These are phyloP conservation scores for Oxystoma pomonae DNA, from an alignment of 2,888 invertebrate genomes.

Conservation along the genomic window DNA sequence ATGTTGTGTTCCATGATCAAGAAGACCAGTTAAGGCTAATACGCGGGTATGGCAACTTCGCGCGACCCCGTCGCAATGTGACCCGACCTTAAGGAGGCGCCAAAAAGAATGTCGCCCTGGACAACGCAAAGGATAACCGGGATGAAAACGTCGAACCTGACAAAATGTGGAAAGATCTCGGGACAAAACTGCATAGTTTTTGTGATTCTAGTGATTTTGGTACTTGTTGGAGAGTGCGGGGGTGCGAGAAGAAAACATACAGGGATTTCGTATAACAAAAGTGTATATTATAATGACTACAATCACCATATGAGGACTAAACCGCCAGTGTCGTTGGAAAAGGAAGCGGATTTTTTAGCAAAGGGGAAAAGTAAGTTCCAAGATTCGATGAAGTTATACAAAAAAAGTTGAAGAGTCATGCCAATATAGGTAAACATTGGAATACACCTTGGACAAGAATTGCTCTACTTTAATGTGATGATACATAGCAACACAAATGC, in stretches of 20 bases:
- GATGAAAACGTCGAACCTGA: not conserved
- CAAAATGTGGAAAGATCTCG: not conserved
- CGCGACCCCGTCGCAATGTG: not conserved
- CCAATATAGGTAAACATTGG: no score
- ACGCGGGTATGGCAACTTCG: not conserved
- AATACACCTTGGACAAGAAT: no score
- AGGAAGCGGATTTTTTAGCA: constrained; percentile 39
- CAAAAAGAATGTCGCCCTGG: constrained; percentile 1
- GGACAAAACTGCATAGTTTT: constrained; percentile 12
- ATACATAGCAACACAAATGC: no score
- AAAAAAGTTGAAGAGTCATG: no score
- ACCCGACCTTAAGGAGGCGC: not conserved
- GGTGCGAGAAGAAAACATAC: constrained; percentile 15
- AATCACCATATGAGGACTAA: constrained; percentile 14
- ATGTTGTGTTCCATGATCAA: not conserved
- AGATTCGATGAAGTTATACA: no score
- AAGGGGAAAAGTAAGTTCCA: constrained; percentile 45
- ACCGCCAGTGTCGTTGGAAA: constrained; percentile 24
- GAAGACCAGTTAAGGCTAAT: not conserved
- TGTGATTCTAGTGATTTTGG: constrained; percentile 21
- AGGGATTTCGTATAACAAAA: constrained; percentile 7
- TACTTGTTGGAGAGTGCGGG: constrained; percentile 20
- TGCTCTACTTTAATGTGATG: no score
- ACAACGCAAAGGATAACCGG: not conserved
- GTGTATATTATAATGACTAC: constrained; percentile 10